phyloP scores from a whole-genome alignment of 2,888 invertebrate species.

The Cephalotes varians region DNA sequence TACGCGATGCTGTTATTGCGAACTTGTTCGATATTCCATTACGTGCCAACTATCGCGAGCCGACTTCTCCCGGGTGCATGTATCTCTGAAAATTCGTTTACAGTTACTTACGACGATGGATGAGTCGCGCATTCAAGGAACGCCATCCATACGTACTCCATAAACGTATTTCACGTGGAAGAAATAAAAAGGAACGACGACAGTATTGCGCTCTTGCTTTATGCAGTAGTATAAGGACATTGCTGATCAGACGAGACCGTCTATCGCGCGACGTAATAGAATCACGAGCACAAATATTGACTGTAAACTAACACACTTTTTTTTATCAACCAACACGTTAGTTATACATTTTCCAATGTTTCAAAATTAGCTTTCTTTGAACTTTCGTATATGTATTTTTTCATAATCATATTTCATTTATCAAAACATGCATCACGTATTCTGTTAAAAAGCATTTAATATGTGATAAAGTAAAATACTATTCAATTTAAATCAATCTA shows the following conservation, averaged over 20 bases:
- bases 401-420: neutral
- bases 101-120: conserved; percentile 51
- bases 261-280: conserved; percentile 2
- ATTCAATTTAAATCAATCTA: neutral
- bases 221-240: conserved; percentile 43
- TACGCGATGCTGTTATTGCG: conserved; percentile 35
- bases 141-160: conserved; percentile 23
- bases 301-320: neutral
- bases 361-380: neutral
- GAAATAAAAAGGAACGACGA: conserved; percentile 49
- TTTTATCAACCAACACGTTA: neutral
- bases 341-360: neutral
- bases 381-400: neutral
- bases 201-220: conserved; percentile 1
- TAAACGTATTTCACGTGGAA: conserved; percentile 49
- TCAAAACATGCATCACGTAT: neutral
- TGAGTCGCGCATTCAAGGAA: conserved; percentile 40
- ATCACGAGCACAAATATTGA: neutral
- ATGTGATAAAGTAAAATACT: neutral
- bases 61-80: conserved; percentile 42
- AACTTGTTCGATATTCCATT: conserved; percentile 56
- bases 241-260: conserved; percentile 36
- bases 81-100: conserved; percentile 56
- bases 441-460: neutral
- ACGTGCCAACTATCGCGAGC: conserved; percentile 37